Evolutionary conservation across 2,113 vertebrate genomes (phyloP).

Genomic region (Dipodomys stephensi): DNA sequence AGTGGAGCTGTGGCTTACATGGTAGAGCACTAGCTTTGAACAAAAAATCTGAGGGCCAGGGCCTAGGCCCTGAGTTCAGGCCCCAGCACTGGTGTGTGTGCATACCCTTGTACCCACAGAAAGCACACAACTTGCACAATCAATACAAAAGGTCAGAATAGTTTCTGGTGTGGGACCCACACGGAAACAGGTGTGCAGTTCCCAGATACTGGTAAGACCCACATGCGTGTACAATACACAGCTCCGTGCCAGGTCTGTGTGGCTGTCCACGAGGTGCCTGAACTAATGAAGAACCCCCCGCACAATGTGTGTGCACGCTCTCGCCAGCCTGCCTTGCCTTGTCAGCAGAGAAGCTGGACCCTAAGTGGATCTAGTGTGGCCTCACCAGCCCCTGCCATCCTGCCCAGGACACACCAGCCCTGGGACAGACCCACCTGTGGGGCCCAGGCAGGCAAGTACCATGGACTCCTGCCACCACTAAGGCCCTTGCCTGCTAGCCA

Average conservation of each 20-base stretch:
- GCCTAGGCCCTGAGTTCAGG: too few relatives aligned
- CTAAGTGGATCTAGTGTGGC: too few relatives aligned
- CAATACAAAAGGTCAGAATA: accelerated
- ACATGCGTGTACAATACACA: too few relatives aligned
- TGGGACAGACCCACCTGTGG: background rate
- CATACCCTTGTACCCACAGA: too few relatives aligned
- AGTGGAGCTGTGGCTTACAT: too few relatives aligned
- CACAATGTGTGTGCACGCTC: background rate
- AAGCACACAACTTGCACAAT: background rate
- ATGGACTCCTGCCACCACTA: background rate
- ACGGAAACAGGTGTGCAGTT: background rate
- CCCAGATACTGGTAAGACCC: accelerated
- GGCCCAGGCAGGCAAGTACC: background rate
- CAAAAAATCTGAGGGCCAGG: too few relatives aligned
- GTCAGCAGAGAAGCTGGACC: too few relatives aligned
- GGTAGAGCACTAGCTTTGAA: too few relatives aligned
- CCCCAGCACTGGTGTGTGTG: too few relatives aligned
- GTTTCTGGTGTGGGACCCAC: accelerated
- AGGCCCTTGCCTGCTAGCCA: background rate
- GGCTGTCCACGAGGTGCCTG: accelerated
- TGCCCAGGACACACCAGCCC: accelerated
- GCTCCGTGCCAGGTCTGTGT: background rate
- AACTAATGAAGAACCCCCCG: accelerated
- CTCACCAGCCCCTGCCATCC: background rate
- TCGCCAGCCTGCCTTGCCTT: too few relatives aligned